A percentile compares a stretch with the other conserved stretches of the same genome.
Conservation (phyloP, 2,888 invertebrate genomes). For the Polylopha cassiicola region DNA sequence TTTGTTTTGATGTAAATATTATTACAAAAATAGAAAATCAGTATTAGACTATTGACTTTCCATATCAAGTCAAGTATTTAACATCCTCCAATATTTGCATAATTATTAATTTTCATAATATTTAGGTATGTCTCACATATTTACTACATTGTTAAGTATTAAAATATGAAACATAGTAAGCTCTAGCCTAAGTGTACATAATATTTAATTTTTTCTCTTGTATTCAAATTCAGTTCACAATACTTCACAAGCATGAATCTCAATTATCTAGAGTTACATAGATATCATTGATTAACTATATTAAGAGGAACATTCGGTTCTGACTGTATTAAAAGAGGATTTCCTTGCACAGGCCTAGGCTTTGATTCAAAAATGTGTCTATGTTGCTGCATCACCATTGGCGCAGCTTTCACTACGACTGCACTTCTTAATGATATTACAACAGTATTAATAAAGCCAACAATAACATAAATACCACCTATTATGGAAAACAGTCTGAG, state of each 20-base stretch:
- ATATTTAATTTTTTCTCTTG: too few relatives aligned
- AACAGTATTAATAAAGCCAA: slow-evolving; percentile 74
- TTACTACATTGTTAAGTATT: too few relatives aligned
- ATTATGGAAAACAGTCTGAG: slow-evolving; percentile 93
- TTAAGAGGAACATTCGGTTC: slow-evolving; percentile 57
- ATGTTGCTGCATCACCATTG: slow-evolving; percentile 28
- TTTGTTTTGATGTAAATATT: too few relatives aligned
- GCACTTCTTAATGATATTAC: slow-evolving; percentile 47
- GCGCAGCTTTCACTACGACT: slow-evolving; percentile 34
- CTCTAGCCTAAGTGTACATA: too few relatives aligned
- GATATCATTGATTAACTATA: slow-evolving; percentile 57
- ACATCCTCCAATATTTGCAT: too few relatives aligned
- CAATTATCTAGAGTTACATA: slow-evolving; percentile 21
- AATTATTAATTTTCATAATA: too few relatives aligned
- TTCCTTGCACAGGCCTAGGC: slow-evolving; percentile 29
- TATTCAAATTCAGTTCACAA: slow-evolving; percentile 17
- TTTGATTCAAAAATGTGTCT: slow-evolving; percentile 33
- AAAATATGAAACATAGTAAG: too few relatives aligned
- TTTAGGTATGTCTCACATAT: too few relatives aligned
- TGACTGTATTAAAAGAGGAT: slow-evolving; percentile 52
- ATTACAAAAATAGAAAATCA: too few relatives aligned
- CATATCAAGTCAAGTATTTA: too few relatives aligned
- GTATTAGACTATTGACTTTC: too few relatives aligned
- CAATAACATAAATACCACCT: slow-evolving; percentile 94
- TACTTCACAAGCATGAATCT: slow-evolving; percentile 17